A percentile compares a stretch with the other conserved stretches of the same genome.
Evolutionary conservation across 2,113 vertebrate species (phyloP).

Genomic region (Ranitomeya variabilis): DNA sequence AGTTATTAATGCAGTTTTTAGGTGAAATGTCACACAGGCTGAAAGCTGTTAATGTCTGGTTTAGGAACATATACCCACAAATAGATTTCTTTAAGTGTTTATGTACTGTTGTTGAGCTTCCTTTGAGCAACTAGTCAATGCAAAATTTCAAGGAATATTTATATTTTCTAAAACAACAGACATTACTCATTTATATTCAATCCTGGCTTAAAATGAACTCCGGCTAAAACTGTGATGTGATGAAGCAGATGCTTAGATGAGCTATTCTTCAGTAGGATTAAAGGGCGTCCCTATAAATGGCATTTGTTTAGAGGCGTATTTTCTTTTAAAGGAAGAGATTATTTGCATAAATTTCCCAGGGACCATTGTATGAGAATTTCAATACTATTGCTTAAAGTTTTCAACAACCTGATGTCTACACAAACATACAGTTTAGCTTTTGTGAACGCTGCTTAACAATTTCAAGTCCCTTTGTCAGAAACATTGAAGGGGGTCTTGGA

Average conservation of each 20-base stretch:
- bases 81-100: neutral
- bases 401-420: neutral
- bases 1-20: too few species aligned
- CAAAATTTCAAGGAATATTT: neutral
- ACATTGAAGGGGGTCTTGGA: neutral
- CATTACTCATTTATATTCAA: neutral
- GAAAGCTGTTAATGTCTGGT: too few species aligned
- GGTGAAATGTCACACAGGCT: too few species aligned
- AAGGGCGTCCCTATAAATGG: neutral
- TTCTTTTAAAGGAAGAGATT: neutral
- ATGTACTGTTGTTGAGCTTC: neutral
- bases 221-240: neutral
- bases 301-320: neutral
- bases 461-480: neutral
- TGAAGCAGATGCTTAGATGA: neutral
- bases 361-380: constrained; percentile 1
- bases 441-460: neutral
- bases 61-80: neutral
- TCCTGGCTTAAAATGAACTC: neutral
- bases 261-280: neutral
- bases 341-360: constrained; percentile 11
- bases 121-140: neutral
- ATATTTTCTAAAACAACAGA: neutral
- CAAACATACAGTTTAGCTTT: neutral
- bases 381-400: neutral